These are phyloP conservation scores for Hemicordylus capensis DNA, from an alignment of 2,113 vertebrate species.

Conservation along the genomic window DNA sequence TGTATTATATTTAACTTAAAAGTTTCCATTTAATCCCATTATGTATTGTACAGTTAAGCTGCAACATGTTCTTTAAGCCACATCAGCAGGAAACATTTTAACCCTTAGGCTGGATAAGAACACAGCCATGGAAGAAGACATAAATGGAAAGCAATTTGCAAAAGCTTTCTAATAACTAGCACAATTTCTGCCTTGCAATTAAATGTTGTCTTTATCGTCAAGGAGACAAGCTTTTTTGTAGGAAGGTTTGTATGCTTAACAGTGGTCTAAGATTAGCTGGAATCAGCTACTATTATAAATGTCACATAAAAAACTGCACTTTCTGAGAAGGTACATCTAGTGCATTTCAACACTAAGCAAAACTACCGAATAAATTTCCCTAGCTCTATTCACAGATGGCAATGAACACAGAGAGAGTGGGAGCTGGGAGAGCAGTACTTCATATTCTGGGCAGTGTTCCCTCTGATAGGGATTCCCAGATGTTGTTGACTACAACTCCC, in stretches of 20 bases:
- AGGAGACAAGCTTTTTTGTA: slow-evolving; percentile 56
- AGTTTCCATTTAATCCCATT: background rate
- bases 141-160: slow-evolving; percentile 45
- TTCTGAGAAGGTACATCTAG: slow-evolving; percentile 39
- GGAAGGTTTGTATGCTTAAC: slow-evolving; percentile 50
- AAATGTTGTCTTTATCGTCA: slow-evolving; percentile 52
- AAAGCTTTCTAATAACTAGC: slow-evolving; percentile 42
- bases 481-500: too few species aligned
- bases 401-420: background rate
- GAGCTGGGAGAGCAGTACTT: background rate
- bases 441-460: too few species aligned
- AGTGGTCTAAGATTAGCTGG: slow-evolving; percentile 45
- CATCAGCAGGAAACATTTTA: slow-evolving; percentile 18
- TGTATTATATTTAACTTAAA: background rate
- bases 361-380: background rate
- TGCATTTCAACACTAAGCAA: slow-evolving; percentile 17
- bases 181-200: slow-evolving; percentile 55
- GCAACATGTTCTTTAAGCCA: background rate
- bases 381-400: too few species aligned
- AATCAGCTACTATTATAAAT: slow-evolving; percentile 57
- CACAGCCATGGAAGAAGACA: slow-evolving; percentile 36
- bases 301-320: slow-evolving; percentile 47
- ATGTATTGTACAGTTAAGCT: background rate
- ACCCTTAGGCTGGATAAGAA: slow-evolving; percentile 3
- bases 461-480: too few species aligned